Percentiles rank a stretch among this genome's conserved stretches.
These are phyloP conservation scores for Leucosticte australis DNA, from an alignment of 2,113 vertebrate species.

Conservation along the genomic window DNA sequence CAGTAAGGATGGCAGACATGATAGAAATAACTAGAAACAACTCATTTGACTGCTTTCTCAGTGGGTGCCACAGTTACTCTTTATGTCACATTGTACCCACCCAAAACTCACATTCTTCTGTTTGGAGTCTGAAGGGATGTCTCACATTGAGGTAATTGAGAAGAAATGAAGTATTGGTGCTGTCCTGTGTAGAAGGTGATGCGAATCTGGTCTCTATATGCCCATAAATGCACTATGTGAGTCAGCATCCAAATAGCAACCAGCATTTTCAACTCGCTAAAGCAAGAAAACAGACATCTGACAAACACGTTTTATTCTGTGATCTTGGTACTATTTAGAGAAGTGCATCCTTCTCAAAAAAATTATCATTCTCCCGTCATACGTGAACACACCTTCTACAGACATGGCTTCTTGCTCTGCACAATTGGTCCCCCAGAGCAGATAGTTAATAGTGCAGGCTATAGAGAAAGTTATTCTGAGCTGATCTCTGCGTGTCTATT, in stretches of 20 bases:
- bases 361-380: neutral
- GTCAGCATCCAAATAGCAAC: neutral
- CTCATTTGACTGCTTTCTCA: neutral
- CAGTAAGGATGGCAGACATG: neutral
- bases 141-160: neutral
- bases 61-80: neutral
- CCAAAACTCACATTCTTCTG: neutral
- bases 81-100: neutral
- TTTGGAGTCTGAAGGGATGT: neutral
- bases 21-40: neutral
- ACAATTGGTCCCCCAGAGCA: neutral
- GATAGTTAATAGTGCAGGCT: neutral
- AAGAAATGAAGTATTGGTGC: neutral
- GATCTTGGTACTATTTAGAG: neutral
- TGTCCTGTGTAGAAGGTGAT: neutral
- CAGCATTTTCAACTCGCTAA: neutral
- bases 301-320: neutral
- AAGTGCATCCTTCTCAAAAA: neutral
- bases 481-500: neutral
- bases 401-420: neutral
- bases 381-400: rapidly evolving
- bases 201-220: neutral
- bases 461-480: neutral
- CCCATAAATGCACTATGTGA: neutral
- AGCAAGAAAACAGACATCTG: neutral